These are phyloP conservation scores for Cydia pomonella DNA, from an alignment of 1,140 invertebrate species.

Conservation along the genomic window DNA sequence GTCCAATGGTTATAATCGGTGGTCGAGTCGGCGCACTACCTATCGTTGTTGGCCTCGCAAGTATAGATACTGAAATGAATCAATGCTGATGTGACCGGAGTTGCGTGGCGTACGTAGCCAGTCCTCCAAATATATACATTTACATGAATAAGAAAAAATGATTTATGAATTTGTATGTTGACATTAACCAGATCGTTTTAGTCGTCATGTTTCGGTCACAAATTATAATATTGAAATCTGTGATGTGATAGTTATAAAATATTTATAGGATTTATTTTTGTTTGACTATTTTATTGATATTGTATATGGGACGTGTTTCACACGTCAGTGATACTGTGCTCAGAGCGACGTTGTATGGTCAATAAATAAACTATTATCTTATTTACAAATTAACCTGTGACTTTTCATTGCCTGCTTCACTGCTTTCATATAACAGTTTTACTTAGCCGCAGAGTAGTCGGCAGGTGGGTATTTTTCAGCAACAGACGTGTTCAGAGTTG, in stretches of 20 bases:
- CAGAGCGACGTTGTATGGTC: slow-evolving; percentile 59
- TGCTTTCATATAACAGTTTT: background rate
- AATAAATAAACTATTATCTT: slow-evolving; percentile 45
- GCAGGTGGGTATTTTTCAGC: background rate
- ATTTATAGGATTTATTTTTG: slow-evolving; percentile 60
- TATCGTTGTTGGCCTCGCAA: slow-evolving; percentile 39
- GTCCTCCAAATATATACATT: slow-evolving; percentile 22
- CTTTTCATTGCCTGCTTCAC: background rate
- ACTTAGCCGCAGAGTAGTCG: background rate
- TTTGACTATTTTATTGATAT: slow-evolving; percentile 48
- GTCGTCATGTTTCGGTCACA: slow-evolving; percentile 47
- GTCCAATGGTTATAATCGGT: background rate
- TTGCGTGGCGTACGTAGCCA: background rate
- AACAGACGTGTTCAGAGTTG: background rate
- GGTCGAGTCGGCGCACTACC: background rate
- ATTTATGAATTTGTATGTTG: background rate
- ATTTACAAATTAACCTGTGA: slow-evolving; percentile 15
- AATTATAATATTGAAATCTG: slow-evolving; percentile 57
- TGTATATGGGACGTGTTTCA: slow-evolving; percentile 56
- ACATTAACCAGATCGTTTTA: background rate
- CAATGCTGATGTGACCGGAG: slow-evolving; percentile 41
- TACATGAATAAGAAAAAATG: background rate
- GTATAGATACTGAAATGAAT: slow-evolving; percentile 49
- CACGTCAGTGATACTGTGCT: slow-evolving; percentile 70
- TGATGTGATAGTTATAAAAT: slow-evolving; percentile 66